These are phyloP conservation scores for Synanthedon formicaeformis DNA, from an alignment of 2,888 invertebrate species.

Conservation along the genomic window DNA sequence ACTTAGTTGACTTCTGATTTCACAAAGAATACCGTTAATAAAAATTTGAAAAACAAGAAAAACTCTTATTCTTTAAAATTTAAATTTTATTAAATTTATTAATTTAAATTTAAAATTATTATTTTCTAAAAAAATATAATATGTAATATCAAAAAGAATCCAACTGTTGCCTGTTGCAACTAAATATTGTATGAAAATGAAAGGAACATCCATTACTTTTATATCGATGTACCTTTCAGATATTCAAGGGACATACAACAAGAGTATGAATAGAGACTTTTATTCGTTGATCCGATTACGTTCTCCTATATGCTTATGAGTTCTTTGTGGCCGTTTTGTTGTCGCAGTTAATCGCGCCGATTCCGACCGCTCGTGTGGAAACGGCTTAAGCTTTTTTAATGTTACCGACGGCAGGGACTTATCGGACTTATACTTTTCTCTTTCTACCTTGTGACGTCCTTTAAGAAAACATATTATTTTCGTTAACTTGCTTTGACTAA, in stretches of 20 bases:
- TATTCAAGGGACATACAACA: conserved; percentile 5
- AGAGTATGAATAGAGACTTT: conserved; percentile 25
- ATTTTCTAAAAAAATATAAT: no score
- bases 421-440: neutral
- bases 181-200: conserved; percentile 11
- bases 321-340: conserved; percentile 51
- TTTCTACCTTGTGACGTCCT: no score
- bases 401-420: neutral
- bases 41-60: no score
- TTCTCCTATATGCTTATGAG: conserved; percentile 55
- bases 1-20: no score
- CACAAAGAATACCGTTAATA: no score
- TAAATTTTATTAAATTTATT: no score
- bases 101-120: no score
- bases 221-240: conserved; percentile 2
- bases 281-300: conserved; percentile 63
- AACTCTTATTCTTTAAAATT: no score
- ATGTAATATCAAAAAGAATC: no score
- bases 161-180: no score
- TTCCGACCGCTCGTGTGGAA: conserved; percentile 37
- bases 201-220: conserved; percentile 14
- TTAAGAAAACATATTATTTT: no score
- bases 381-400: conserved; percentile 6
- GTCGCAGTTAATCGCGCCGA: conserved; percentile 42
- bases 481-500: no score